phyloP scores from a whole-genome alignment of 2,888 invertebrate genomes.

The Eustalomyia histrio region DNA sequence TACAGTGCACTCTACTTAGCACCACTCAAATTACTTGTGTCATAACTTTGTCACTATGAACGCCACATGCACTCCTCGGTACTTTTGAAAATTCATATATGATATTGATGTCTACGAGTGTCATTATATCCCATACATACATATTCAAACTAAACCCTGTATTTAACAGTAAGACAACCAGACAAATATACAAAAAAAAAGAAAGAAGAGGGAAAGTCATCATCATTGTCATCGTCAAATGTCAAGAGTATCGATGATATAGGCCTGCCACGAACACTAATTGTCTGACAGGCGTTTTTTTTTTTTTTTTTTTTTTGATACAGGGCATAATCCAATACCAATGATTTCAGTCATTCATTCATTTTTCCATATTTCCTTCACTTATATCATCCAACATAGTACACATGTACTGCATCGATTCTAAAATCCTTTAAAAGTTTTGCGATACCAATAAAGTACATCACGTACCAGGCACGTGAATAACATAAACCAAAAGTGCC shows the following conservation, averaged over 20 bases:
- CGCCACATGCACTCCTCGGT: conserved; percentile 56
- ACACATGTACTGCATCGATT: conserved; percentile 20
- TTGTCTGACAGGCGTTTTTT: conserved; percentile 56
- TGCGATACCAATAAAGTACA: conserved; percentile 59
- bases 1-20: conserved; percentile 40
- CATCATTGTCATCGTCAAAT: conserved; percentile 47
- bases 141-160: background rate
- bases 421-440: conserved; percentile 59
- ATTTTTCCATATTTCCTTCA: conserved; percentile 3
- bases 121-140: background rate
- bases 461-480: conserved; percentile 64
- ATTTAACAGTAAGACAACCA: conserved; percentile 10
- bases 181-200: background rate
- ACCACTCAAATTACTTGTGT: conserved; percentile 61
- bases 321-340: conserved; percentile 51
- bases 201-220: conserved; percentile 26
- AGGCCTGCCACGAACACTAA: conserved; percentile 65
- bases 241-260: conserved; percentile 62
- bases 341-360: conserved; percentile 36
- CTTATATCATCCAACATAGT: conserved; percentile 9
- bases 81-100: conserved; percentile 44
- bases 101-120: conserved; percentile 8
- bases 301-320: conserved; percentile 15
- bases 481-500: conserved; percentile 60
- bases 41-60: conserved; percentile 65